These are phyloP conservation scores for Dryocosmus kuriphilus DNA, from an alignment of 2,888 invertebrate genomes.

Conservation along the genomic window DNA sequence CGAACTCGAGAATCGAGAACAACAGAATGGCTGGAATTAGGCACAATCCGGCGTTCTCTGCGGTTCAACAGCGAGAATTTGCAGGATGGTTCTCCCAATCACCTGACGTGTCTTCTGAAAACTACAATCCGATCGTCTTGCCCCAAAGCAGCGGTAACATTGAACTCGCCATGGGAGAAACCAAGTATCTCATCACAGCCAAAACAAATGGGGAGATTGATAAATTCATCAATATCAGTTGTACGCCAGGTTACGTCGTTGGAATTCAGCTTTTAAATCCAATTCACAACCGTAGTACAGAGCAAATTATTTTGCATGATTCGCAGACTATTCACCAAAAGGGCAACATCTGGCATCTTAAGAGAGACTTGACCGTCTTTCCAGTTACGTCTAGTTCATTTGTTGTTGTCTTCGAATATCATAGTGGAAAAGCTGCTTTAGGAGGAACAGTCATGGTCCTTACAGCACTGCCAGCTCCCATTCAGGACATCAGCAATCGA, in stretches of 20 bases:
- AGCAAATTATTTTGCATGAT: conserved; percentile 89
- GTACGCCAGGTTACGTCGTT: conserved; percentile 90
- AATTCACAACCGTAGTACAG: conserved; percentile 91
- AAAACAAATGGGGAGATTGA: conserved; percentile 80
- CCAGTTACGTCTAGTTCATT: conserved; percentile 93
- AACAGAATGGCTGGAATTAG: conserved; percentile 93
- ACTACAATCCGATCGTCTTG: conserved; percentile 86
- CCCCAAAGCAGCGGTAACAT: conserved; percentile 83
- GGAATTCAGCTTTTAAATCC: conserved; percentile 95
- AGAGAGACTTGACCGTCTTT: conserved; percentile 92
- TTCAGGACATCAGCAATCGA: conserved; percentile 84
- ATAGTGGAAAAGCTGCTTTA: conserved; percentile 87
- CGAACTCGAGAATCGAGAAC: conserved; percentile 88
- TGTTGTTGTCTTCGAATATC: conserved; percentile 88
- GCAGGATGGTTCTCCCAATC: conserved; percentile 93
- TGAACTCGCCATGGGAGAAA: conserved; percentile 85
- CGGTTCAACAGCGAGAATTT: conserved; percentile 91
- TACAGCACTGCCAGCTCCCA: conserved; percentile 86
- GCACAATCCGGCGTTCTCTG: conserved; percentile 93
- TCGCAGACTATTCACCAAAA: conserved; percentile 83
- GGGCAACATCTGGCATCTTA: conserved; percentile 85
- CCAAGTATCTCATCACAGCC: conserved; percentile 89
- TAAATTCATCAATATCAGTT: conserved; percentile 72
- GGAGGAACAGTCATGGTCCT: conserved; percentile 91
- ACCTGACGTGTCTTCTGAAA: conserved; percentile 84